Percentiles rank a stretch among this genome's conserved stretches.
phyloP scores from a whole-genome alignment of 2,888 invertebrate genomes.

The Mimas tiliae region DNA sequence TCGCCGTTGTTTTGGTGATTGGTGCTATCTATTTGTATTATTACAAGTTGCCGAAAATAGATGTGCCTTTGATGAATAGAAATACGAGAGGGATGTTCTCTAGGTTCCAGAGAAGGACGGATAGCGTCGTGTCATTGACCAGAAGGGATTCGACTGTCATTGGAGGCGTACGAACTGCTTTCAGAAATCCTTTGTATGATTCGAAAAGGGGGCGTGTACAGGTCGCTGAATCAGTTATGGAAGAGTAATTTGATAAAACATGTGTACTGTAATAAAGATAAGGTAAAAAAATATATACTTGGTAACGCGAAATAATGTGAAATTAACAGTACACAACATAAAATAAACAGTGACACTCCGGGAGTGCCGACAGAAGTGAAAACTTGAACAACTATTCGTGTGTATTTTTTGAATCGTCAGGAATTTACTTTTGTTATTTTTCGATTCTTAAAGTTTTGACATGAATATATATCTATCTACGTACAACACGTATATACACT shows the following conservation, averaged over 20 bases:
- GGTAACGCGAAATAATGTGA: too few species aligned
- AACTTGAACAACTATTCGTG: too few species aligned
- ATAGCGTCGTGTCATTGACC: slow-evolving; percentile 73
- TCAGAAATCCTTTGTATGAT: slow-evolving; percentile 74
- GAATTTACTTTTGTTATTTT: too few species aligned
- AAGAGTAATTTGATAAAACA: slow-evolving; percentile 43
- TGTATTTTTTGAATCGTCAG: too few species aligned
- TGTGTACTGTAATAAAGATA: slow-evolving; percentile 8
- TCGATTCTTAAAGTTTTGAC: too few species aligned
- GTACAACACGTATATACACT: too few species aligned
- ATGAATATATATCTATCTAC: too few species aligned
- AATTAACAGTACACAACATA: too few species aligned
- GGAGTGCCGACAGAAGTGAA: too few species aligned
- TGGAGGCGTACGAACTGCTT: slow-evolving; percentile 55
- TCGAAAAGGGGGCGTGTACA: slow-evolving; percentile 69
- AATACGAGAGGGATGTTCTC: slow-evolving; percentile 52
- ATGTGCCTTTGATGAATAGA: slow-evolving; percentile 46
- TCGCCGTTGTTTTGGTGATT: slow-evolving; percentile 58
- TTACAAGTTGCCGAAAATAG: slow-evolving; percentile 56
- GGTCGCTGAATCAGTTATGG: slow-evolving; percentile 55
- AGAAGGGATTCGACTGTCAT: slow-evolving; percentile 65
- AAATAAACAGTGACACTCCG: too few species aligned
- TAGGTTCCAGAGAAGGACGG: slow-evolving; percentile 66
- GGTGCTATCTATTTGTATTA: slow-evolving; percentile 65
- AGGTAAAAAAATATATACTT: neutral